A percentile compares a stretch with the other conserved stretches of the same genome.
These are phyloP conservation scores for Harmothoe impar DNA, from an alignment of 2,888 invertebrate genomes.

Conservation along the genomic window DNA sequence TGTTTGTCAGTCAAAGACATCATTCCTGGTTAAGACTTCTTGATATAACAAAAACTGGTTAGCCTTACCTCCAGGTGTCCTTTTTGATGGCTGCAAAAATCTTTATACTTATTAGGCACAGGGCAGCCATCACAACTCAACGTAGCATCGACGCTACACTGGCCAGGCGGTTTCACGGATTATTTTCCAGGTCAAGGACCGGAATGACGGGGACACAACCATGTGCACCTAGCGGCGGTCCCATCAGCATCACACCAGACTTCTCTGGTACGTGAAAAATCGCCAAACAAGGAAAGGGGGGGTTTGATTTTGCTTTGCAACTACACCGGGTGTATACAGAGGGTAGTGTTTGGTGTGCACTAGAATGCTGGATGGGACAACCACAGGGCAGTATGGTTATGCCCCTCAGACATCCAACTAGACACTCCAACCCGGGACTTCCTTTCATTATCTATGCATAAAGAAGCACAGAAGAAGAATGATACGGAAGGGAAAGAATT, in stretches of 20 bases:
- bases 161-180: background rate
- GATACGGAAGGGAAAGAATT: background rate
- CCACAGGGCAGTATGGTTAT: constrained; percentile 17
- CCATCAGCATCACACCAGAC: background rate
- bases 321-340: background rate
- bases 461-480: constrained; percentile 30
- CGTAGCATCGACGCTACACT: background rate
- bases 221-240: background rate
- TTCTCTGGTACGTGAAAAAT: background rate
- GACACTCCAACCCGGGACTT: background rate
- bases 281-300: background rate
- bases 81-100: constrained; percentile 38
- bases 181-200: background rate
- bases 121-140: constrained; percentile 29
- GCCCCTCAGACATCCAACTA: constrained; percentile 9
- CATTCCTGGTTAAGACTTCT: constrained; percentile 55
- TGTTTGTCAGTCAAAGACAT: constrained; percentile 37
- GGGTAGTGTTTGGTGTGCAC: background rate
- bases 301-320: background rate
- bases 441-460: constrained; percentile 31
- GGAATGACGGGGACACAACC: constrained; percentile 25
- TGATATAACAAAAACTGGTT: constrained; percentile 40
- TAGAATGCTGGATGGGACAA: constrained; percentile 55
- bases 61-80: constrained; percentile 54
- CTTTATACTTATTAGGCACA: constrained; percentile 30